phyloP scores from a whole-genome alignment of 2,888 invertebrate species.

The Anoncus sp. region DNA sequence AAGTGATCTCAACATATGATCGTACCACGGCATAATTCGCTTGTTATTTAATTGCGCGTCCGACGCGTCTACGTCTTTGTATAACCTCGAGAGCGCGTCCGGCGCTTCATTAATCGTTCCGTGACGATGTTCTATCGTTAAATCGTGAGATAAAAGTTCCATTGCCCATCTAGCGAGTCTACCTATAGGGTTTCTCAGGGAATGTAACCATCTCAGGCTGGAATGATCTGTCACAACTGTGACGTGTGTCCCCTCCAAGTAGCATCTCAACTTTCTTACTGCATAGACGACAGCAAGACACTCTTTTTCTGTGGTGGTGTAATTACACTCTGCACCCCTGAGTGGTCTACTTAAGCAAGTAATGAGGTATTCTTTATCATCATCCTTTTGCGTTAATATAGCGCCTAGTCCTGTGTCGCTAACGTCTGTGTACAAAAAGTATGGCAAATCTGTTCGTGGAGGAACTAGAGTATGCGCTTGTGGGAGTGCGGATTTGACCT shows the following conservation, averaged over 20 bases:
- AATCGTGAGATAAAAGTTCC: not conserved
- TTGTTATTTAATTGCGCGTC: too few species aligned
- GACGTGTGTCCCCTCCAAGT: conserved; percentile 61
- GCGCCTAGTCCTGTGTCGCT: conserved; percentile 42
- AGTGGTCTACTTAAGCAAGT: conserved; percentile 45
- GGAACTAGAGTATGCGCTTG: conserved; percentile 16
- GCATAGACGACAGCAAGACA: conserved; percentile 56
- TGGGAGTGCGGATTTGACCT: conserved; percentile 5
- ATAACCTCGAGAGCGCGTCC: conserved; percentile 10
- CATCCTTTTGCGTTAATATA: conserved; percentile 39
- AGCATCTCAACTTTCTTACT: conserved; percentile 47
- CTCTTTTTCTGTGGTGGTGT: conserved; percentile 49
- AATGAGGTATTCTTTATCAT: conserved; percentile 30
- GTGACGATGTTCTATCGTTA: not conserved
- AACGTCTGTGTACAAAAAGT: conserved; percentile 45
- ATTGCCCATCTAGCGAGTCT: conserved; percentile 9
- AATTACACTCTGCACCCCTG: conserved; percentile 23
- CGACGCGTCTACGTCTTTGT: too few species aligned
- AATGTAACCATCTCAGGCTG: conserved; percentile 65
- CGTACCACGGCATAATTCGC: too few species aligned
- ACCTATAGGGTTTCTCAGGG: conserved; percentile 63
- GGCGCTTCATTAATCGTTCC: conserved; percentile 13
- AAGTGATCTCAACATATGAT: too few species aligned
- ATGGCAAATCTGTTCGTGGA: conserved; percentile 39
- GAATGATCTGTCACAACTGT: conserved; percentile 63